Evolutionary conservation across 2,797 vertebrate species (phyloP).

Genomic region (Protosalanx chinensis): DNA sequence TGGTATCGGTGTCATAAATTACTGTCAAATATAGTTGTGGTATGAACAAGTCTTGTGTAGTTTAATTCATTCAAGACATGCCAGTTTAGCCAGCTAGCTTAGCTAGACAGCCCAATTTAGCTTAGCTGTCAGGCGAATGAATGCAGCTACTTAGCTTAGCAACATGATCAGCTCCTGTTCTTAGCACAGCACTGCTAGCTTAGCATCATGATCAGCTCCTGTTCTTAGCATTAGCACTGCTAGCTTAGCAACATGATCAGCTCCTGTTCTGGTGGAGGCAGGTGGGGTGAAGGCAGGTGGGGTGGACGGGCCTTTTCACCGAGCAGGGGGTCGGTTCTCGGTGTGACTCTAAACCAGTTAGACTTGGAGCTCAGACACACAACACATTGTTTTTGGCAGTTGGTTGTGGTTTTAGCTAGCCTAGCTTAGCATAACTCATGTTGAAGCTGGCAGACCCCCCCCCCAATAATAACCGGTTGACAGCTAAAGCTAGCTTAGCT

Average conservation of each 20-base stretch:
- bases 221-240: background rate
- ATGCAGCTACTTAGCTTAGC: background rate
- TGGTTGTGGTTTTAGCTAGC: background rate
- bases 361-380: background rate
- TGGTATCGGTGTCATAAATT: background rate
- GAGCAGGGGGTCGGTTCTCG: slow-evolving; percentile 40
- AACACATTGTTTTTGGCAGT: background rate
- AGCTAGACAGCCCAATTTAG: background rate
- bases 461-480: background rate
- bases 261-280: slow-evolving; percentile 20
- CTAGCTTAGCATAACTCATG: background rate
- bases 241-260: slow-evolving; percentile 6
- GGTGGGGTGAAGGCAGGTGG: slow-evolving; percentile 61
- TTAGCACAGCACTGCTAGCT: background rate
- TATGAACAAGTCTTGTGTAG: background rate
- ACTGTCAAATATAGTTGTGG: background rate
- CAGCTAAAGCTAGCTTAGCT: background rate
- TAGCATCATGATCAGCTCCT: background rate
- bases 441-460: no score
- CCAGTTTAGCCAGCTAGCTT: background rate
- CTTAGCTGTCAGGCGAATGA: background rate
- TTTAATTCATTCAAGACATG: background rate
- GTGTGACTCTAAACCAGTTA: background rate
- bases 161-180: background rate
- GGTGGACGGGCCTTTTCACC: slow-evolving; percentile 46